phyloP scores from a whole-genome alignment of 2,797 vertebrate genomes.

The Rhinoraja longicauda region DNA sequence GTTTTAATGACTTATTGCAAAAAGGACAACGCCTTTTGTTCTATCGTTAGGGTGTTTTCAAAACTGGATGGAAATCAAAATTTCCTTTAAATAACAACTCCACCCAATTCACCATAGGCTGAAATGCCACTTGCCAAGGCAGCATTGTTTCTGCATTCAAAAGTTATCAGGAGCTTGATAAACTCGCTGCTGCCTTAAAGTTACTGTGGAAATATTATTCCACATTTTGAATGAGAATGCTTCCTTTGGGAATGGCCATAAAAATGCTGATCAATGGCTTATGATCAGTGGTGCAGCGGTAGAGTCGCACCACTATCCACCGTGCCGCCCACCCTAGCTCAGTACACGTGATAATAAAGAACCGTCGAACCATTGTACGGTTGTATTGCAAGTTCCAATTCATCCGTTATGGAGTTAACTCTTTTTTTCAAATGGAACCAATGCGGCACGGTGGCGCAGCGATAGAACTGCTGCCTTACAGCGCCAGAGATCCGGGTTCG shows the following conservation, averaged over 20 bases:
- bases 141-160: neutral
- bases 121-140: neutral
- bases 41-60: neutral
- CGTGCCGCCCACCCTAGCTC: no score
- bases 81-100: constrained; percentile 19
- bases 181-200: neutral
- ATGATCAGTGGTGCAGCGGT: neutral
- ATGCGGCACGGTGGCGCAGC: no score
- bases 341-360: no score
- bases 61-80: neutral
- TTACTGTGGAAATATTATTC: neutral
- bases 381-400: no score
- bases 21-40: neutral
- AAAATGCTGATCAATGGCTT: neutral
- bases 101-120: neutral
- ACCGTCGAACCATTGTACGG: no score
- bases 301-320: no score
- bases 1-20: neutral
- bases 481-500: no score
- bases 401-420: no score
- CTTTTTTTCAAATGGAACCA: no score
- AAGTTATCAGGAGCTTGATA: no score
- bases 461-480: no score
- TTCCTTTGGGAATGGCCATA: neutral
- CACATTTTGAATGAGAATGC: neutral